These are phyloP conservation scores for Tamandua tetradactyla DNA, from an alignment of 2,797 vertebrate species.

Conservation along the genomic window DNA sequence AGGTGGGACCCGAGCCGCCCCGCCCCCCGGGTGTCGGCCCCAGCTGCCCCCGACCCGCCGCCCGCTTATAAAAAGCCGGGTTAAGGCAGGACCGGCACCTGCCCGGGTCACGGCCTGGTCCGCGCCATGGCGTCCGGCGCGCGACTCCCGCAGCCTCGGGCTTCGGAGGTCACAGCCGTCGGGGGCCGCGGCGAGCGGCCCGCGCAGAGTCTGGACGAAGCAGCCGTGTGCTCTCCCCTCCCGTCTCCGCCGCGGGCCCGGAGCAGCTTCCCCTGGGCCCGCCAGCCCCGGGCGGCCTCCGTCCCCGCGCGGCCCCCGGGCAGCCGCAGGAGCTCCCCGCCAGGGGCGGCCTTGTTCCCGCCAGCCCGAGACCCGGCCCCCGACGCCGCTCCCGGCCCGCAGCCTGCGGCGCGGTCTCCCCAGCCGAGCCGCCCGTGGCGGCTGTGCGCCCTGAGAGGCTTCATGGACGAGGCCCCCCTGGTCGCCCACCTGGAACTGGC, in stretches of 20 bases:
- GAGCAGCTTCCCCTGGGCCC: too few relatives aligned
- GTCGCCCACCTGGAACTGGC: not conserved
- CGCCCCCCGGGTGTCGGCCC: not conserved
- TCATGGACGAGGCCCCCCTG: not conserved
- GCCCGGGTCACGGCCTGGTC: rapidly evolving
- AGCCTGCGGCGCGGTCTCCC: rapidly evolving
- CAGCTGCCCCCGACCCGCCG: not conserved
- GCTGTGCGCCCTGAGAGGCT: not conserved
- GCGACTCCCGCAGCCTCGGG: not conserved
- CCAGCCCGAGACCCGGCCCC: not conserved
- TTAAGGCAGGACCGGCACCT: rapidly evolving
- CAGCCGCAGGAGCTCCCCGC: not conserved
- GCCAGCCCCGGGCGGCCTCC: rapidly evolving
- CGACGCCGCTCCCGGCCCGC: not conserved
- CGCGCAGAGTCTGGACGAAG: not conserved
- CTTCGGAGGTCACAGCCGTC: not conserved
- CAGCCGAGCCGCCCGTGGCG: rapidly evolving
- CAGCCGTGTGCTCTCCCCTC: not conserved
- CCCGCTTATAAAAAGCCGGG: not conserved
- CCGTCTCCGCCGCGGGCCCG: too few relatives aligned
- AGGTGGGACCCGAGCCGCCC: not conserved
- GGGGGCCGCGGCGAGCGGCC: not conserved
- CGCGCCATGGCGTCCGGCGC: not conserved
- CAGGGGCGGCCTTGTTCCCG: rapidly evolving
- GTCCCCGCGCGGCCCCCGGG: not conserved